Percentiles rank a stretch among this genome's conserved stretches.
Conservation (phyloP, 2,888 invertebrate species). For the Hydriomena furcata region DNA sequence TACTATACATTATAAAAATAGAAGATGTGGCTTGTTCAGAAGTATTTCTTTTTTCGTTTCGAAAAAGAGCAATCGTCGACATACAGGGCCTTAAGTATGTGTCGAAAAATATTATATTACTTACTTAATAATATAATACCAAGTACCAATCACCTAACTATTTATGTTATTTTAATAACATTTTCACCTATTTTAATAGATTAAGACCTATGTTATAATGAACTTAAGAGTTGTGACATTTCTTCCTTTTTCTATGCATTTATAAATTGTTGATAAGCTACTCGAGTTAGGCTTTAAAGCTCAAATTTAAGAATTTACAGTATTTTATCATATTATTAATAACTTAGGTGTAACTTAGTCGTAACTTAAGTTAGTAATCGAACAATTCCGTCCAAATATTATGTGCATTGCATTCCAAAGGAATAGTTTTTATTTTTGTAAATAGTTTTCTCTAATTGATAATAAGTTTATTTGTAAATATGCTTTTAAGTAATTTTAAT, state of each 20-base stretch:
- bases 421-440: slow-evolving; percentile 58
- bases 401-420: slow-evolving; percentile 75
- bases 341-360: slow-evolving; percentile 24
- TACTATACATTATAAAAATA: too few relatives aligned
- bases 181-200: neutral
- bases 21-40: too few relatives aligned
- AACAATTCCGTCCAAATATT: slow-evolving; percentile 74
- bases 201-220: slow-evolving; percentile 1
- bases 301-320: slow-evolving; percentile 43
- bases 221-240: slow-evolving; percentile 21
- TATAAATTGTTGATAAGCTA: slow-evolving; percentile 32
- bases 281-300: slow-evolving; percentile 28
- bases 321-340: slow-evolving; percentile 43
- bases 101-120: too few relatives aligned
- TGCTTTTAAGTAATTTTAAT: slow-evolving; percentile 6
- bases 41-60: too few relatives aligned
- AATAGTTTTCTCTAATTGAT: slow-evolving; percentile 35
- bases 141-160: too few relatives aligned
- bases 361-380: slow-evolving; percentile 40
- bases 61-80: too few relatives aligned
- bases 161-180: neutral
- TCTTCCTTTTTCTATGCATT: slow-evolving; percentile 46
- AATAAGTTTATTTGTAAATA: slow-evolving; percentile 29
- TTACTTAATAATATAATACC: too few relatives aligned
- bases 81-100: too few relatives aligned